phyloP scores from a whole-genome alignment of 2,113 vertebrate genomes.

The Onychorhynchus coronatus region DNA sequence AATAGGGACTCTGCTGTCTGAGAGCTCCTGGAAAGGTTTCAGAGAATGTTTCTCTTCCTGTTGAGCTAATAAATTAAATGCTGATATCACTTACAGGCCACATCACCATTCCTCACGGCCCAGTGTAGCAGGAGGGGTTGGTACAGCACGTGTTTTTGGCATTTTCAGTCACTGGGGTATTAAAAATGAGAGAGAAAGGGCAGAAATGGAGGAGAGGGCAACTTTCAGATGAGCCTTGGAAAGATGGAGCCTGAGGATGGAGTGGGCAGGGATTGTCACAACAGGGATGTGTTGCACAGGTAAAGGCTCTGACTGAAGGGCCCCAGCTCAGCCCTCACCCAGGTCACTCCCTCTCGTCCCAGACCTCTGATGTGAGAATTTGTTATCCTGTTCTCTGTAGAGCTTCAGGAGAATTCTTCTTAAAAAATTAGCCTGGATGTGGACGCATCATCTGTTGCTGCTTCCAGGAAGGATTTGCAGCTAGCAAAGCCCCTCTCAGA shows the following conservation, averaged over 20 bases:
- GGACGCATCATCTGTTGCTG: not conserved
- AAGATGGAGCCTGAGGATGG: not conserved
- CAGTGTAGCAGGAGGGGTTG: not conserved
- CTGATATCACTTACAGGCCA: not conserved
- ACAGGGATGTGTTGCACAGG: not conserved
- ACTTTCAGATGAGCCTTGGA: not conserved
- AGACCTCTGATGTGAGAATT: not conserved
- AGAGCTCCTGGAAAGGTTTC: not conserved
- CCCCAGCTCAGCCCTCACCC: not conserved
- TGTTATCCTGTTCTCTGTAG: not conserved
- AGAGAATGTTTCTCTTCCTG: not conserved
- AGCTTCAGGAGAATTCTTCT: not conserved
- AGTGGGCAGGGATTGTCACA: not conserved
- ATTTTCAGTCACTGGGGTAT: not conserved
- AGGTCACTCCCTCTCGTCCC: not conserved
- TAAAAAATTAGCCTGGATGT: not conserved
- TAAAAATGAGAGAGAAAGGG: not conserved
- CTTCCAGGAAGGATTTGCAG: not conserved
- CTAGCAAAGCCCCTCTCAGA: not conserved
- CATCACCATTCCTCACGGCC: not conserved
- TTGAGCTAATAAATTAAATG: not conserved
- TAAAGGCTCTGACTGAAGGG: not conserved
- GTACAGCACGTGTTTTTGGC: not conserved
- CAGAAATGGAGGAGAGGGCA: not conserved
- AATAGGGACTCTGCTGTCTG: not conserved